Evolutionary conservation across 1,140 invertebrate species (phyloP), one percentile per base, ranked within the genome.

Genomic region (Drosophila ficusphila): DNA sequence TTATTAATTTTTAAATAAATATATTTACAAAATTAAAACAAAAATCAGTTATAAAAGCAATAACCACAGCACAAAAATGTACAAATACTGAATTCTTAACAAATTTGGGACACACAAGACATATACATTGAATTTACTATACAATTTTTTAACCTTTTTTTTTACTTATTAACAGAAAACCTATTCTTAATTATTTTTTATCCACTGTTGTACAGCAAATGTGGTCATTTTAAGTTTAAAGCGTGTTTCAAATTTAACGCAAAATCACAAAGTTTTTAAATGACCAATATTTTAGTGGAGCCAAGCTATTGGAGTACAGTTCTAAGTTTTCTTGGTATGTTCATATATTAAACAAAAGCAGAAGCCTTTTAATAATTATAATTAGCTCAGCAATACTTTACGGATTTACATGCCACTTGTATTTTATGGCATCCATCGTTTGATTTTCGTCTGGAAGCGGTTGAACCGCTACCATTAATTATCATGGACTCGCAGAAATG

Each of bases 281-380:
- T 44, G 41, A 8, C 3, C 16, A 7, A 6, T 4, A 19, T 44
- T 8, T 8, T 23, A 21, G 6, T 46, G 27, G 34, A 67, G 5
- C n/a, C 61, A 4, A 61, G 14, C 36, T 81, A 76, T 19, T 90
- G 71, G 83, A 62, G 76, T 2, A 52, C 51, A n/a, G 61, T 90
- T 25, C 49, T 90, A 11, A 79, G 56, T 57, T 73, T 89, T 57
- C 34, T 90, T 8, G 70, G 89, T 90, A 47, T 73, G 73, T 34
- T 42, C 16, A 31, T 19, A 23, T 44, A 2, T 53, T 14, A 31
- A 18, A 23, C n/a, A 0, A 16, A 5, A 8, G 3, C 16, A 58
- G 5, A 23, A 1, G 4, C 12, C n/a, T n/a, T 16, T 5, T 19
- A 21, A 44, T 16, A 34, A 34, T 18, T 36, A 18, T 19, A 18